phyloP scores from a whole-genome alignment of 2,888 invertebrate genomes.

The Zonitis immaculata region DNA sequence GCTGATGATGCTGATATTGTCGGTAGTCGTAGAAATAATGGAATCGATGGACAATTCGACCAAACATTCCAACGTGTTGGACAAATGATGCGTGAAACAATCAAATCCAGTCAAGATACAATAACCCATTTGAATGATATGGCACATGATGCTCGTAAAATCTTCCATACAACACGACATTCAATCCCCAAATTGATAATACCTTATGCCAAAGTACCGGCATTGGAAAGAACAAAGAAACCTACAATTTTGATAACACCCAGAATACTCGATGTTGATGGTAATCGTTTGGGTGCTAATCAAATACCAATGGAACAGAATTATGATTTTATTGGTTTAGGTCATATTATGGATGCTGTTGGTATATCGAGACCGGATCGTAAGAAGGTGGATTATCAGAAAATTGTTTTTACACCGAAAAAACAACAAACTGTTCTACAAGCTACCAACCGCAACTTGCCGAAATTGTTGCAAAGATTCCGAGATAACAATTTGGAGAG shows the following conservation, averaged over 20 bases:
- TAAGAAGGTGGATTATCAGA: constrained; percentile 26
- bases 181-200: constrained; percentile 35
- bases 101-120: constrained; percentile 42
- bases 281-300: constrained; percentile 12
- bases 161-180: constrained; percentile 29
- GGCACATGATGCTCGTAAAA: constrained; percentile 40
- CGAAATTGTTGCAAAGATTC: constrained; percentile 3
- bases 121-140: constrained; percentile 38
- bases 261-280: constrained; percentile 25
- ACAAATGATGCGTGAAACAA: constrained; percentile 38
- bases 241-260: constrained; percentile 27
- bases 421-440: background rate
- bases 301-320: too few relatives aligned
- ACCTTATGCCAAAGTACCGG: constrained; percentile 28
- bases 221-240: constrained; percentile 13
- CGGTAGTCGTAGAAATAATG: too few relatives aligned
- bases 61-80: constrained; percentile 38
- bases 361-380: constrained; percentile 40
- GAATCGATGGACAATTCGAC: constrained; percentile 8
- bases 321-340: constrained; percentile 35
- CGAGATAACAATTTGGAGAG: constrained; percentile 2
- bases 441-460: background rate
- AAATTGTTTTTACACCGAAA: constrained; percentile 25
- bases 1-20: constrained; percentile 12
- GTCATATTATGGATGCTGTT: constrained; percentile 41